These are phyloP conservation scores for Rhegmatorhina hoffmannsi DNA, from an alignment of 2,113 vertebrate species.

Conservation along the genomic window DNA sequence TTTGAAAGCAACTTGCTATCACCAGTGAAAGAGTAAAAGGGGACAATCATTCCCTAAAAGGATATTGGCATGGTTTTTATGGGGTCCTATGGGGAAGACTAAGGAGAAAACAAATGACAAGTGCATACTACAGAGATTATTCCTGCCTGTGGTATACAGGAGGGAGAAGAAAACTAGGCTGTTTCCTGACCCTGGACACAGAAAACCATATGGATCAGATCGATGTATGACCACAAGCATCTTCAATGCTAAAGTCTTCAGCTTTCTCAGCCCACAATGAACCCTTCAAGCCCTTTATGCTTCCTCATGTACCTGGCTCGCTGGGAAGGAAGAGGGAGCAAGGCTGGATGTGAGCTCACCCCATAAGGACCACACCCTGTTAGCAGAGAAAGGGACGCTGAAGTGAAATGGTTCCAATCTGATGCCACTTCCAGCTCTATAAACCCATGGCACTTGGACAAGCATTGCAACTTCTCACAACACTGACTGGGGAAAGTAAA, in stretches of 20 bases:
- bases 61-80: neutral
- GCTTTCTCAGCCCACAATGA: neutral
- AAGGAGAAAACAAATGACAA: neutral
- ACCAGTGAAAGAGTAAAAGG: neutral
- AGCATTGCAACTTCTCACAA: neutral
- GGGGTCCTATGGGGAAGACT: neutral
- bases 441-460: neutral
- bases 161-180: neutral
- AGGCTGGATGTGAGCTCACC: neutral
- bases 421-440: neutral
- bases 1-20: neutral
- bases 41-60: neutral
- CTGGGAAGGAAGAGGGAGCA: neutral
- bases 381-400: neutral
- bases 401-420: accelerated
- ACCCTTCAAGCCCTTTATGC: neutral
- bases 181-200: neutral
- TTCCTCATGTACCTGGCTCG: neutral
- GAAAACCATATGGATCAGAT: neutral
- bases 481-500: neutral
- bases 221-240: accelerated
- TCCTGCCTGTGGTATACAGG: neutral
- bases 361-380: neutral
- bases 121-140: neutral
- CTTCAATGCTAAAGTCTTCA: neutral